phyloP scores from a whole-genome alignment of 2,797 vertebrate species.

The Coregonus sp. region DNA sequence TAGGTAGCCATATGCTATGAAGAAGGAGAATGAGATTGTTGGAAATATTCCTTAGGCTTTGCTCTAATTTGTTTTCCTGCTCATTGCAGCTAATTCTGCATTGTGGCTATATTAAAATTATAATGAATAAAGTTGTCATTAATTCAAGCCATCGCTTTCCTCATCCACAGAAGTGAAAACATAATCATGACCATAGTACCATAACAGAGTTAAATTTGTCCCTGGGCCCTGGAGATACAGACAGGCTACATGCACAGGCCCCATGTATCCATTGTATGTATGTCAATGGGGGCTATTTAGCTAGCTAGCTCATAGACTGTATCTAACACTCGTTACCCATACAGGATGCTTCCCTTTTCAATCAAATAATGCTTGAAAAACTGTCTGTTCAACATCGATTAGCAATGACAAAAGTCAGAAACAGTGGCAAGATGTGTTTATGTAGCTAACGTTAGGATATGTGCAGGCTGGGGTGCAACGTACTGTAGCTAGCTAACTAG shows the following conservation, averaged over 20 bases:
- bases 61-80: conserved; percentile 67
- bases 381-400: background rate
- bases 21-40: conserved; percentile 62
- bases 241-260: background rate
- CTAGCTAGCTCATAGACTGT: background rate
- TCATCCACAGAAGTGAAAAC: conserved; percentile 60
- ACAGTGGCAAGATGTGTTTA: background rate
- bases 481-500: background rate
- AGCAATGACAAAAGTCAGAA: background rate
- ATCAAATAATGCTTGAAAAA: no score
- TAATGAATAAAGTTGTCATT: conserved; percentile 74
- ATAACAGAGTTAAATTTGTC: conserved; percentile 1
- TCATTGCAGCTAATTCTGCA: conserved; percentile 69
- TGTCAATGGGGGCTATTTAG: background rate
- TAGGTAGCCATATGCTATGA: conserved; percentile 78
- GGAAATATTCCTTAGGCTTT: conserved; percentile 73
- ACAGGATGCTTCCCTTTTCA: background rate
- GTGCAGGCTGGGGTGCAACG: background rate
- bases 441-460: background rate
- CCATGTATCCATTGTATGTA: background rate
- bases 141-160: conserved; percentile 49
- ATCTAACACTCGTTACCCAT: background rate
- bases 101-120: conserved; percentile 74
- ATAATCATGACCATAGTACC: conserved; percentile 53
- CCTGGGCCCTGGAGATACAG: background rate